Evolutionary conservation across 1,140 invertebrate species (phyloP), one percentile per base, ranked within the genome.

Genomic region (Pararge aegeria): DNA sequence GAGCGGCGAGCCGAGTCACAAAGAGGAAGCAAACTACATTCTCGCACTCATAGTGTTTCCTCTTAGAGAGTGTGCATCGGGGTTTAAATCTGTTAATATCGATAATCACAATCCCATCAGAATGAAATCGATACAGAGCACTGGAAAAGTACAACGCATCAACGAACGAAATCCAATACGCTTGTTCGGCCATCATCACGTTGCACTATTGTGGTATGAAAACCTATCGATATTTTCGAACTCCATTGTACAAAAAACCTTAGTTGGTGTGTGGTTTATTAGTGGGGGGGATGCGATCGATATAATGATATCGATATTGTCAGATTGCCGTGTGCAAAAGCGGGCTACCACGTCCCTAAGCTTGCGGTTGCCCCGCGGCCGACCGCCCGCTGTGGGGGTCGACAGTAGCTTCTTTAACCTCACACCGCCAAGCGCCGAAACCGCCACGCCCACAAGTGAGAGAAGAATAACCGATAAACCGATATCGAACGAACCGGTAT

Each of bases 261-360:
- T 16, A 16, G 38, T 42, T 15, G 13, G 38, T 42, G 38, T 42
- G 38, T 42, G 38, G n/a, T n/a, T n/a, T n/a, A n/a, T n/a, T 42
- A 18, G 38, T 3, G 38, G 38, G 13, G 38, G 6, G 13, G 38
- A 42, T 15, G 49, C 34, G 57, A 49, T 66, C 54, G 61, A 58
- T 67, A 62, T 56, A 34, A 59, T 55, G 29, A 16, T 62, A 62
- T 72, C 69, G 72, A 69, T 73, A 66, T 75, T 75, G 62, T 78
- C 75, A 75, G 86, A 89, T 87, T 89, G 87, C 76, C 87, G 90
- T 68, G 70, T 91, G 68, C 80, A 81, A 75, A 90, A 90, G 75
- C 79, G 77, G 59, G 75, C 86, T 63, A 91, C 80, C 67, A 88
- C 77, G 15, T 89, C 90, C 29, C 77, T 90, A 48, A 83, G 82